Percentiles rank a stretch among this genome's conserved stretches.
phyloP scores from a whole-genome alignment of 2,888 invertebrate species.

The Caenorhabditis imperialis region DNA sequence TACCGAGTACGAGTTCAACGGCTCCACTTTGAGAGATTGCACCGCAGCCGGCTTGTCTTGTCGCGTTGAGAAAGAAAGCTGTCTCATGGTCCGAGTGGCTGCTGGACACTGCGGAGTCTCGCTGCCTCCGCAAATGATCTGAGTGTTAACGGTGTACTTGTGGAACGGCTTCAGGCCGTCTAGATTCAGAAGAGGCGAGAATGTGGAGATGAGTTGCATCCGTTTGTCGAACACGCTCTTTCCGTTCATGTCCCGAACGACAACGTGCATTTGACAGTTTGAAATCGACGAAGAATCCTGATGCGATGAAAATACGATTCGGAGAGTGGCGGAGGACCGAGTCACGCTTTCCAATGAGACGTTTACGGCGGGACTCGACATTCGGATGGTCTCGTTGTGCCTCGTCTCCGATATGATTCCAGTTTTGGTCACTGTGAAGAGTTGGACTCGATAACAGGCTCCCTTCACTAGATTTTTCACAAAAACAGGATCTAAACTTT shows the following conservation, averaged over 20 bases:
- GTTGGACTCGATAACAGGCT: conserved; percentile 74
- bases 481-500: conserved; percentile 45
- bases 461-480: conserved; percentile 65
- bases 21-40: conserved; percentile 56
- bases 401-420: conserved; percentile 75
- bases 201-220: conserved; percentile 47
- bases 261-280: conserved; percentile 69
- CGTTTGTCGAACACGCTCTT: conserved; percentile 68
- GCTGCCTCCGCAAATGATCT: conserved; percentile 57
- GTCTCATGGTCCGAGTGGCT: conserved; percentile 65
- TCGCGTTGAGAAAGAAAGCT: conserved; percentile 68
- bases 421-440: conserved; percentile 76
- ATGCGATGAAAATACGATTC: conserved; percentile 26
- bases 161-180: conserved; percentile 74
- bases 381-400: conserved; percentile 69
- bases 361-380: conserved; percentile 71
- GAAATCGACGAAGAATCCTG: conserved; percentile 28
- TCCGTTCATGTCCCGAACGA: conserved; percentile 69
- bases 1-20: conserved; percentile 72
- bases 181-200: conserved; percentile 63
- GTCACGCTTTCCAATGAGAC: conserved; percentile 66
- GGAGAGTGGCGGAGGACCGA: conserved; percentile 51
- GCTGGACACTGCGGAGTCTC: conserved; percentile 60
- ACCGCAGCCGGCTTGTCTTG: conserved; percentile 74
- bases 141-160: conserved; percentile 73